Evolutionary conservation across 1,140 invertebrate genomes (phyloP), one percentile per base, ranked within the genome.

Genomic region (Acyrthosiphon pisum): DNA sequence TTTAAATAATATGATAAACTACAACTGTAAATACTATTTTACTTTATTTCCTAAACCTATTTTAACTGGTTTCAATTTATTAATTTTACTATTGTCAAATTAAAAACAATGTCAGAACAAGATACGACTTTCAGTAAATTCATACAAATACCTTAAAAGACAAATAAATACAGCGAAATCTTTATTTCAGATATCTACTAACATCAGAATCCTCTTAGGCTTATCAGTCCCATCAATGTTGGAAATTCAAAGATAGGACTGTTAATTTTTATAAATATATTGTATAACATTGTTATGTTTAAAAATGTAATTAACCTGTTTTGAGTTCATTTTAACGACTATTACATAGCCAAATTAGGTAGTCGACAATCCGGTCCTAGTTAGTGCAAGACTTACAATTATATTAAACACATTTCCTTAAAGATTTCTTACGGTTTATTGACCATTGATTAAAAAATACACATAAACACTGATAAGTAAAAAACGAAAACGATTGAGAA

Each of bases 261-360:
- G 11, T 46, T 30, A 14, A 46, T 86, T 26, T 46, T 86, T 44
- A 30, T 86, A n/a, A 30, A 46, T 23, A 26, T 26, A 8, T 56
- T 56, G 6, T 56, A 84, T 44, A 18, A 83, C 20, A 83, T 86
- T 46, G 23, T 35, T 14, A 50, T 48, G 11, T 37, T 89, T 26
- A 44, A 90, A 68, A 44, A 68, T 90, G 37, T 90, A 14, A 68
- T 90, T 90, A 90, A 90, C 89, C 89, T 90, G 89, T 90, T 90
- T 90, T 68, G 56, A 22, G 53, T 18, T 90, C 89, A 90, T 90
- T 90, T 90, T 41, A 44, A 41, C 41, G 26, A 60, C 30, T 68
- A 35, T 11, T 60, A 90, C 35, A 53, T 8, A 18, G 44, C 44
- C 41, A 88, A 89, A n/a, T 48, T 48, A 87, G 44, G 11, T 41